These are phyloP conservation scores for Catharus ustulatus DNA, from an alignment of 2,797 vertebrate genomes.

Conservation along the genomic window DNA sequence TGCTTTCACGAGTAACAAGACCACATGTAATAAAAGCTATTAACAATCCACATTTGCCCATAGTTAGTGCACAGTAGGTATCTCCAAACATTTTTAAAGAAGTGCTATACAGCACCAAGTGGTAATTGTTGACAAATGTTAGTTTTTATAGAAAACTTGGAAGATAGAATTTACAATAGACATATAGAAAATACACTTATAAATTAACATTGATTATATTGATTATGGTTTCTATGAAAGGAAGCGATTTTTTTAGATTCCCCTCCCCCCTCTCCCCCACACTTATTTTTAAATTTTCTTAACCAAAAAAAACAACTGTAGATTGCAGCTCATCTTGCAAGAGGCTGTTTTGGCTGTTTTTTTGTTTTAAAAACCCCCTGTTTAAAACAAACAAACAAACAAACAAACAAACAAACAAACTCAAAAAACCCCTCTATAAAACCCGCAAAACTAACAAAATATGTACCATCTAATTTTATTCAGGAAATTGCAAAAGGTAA, in stretches of 20 bases:
- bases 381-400: too few relatives aligned
- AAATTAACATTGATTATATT: not conserved
- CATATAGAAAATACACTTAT: not conserved
- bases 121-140: slow-evolving; percentile 37
- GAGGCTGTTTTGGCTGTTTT: not conserved
- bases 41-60: slow-evolving; percentile 18
- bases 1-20: slow-evolving; percentile 1
- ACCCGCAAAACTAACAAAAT: not conserved
- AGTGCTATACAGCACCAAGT: not conserved
- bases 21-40: not conserved
- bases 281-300: not conserved
- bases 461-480: not conserved
- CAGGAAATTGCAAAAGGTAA: not conserved
- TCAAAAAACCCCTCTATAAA: not conserved
- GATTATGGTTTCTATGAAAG: not conserved
- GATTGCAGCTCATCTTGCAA: not conserved
- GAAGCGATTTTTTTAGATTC: not conserved
- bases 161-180: not conserved
- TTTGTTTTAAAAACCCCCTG: too few relatives aligned
- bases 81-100: slow-evolving; percentile 32
- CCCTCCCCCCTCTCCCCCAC: too few relatives aligned
- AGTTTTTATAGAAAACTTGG: not conserved
- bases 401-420: not conserved
- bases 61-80: slow-evolving; percentile 25
- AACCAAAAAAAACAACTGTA: not conserved